Percentiles rank a stretch among this genome's conserved stretches.
These are phyloP conservation scores for Machimus atricapillus DNA, from an alignment of 2,888 invertebrate species.

Conservation along the genomic window DNA sequence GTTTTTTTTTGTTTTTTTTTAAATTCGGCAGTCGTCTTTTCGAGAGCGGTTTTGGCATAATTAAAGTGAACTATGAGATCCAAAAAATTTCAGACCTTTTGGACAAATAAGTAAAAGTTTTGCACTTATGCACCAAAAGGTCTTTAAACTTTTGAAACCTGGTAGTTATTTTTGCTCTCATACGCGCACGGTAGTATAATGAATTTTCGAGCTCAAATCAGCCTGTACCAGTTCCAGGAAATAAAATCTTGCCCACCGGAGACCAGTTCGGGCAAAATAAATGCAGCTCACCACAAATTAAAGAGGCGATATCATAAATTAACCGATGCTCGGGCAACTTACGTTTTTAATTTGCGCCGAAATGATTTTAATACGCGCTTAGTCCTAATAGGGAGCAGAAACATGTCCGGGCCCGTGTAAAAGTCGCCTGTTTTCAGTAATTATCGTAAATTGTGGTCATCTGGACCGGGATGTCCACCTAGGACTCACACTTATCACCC, in stretches of 20 bases:
- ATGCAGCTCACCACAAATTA: not conserved
- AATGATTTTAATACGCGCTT: not conserved
- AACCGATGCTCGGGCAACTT: not conserved
- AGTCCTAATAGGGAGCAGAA: not conserved
- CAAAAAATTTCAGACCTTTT: too few relatives aligned
- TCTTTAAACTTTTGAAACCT: not conserved
- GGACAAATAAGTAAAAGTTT: too few relatives aligned
- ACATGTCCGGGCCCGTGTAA: not conserved
- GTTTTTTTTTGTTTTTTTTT: too few relatives aligned
- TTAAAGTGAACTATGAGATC: too few relatives aligned
- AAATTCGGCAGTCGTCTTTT: too few relatives aligned
- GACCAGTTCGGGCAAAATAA: not conserved
- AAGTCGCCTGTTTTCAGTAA: slow-evolving; percentile 4
- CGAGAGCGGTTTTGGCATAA: too few relatives aligned
- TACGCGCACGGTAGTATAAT: not conserved
- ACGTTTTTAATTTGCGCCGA: slow-evolving; percentile 25
- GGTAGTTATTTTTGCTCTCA: not conserved
- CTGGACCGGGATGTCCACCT: not conserved
- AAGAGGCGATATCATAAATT: slow-evolving; percentile 23
- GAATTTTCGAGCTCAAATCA: not conserved
- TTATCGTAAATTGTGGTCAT: slow-evolving; percentile 25
- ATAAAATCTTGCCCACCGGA: not conserved
- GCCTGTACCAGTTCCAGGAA: not conserved
- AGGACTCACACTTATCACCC: slow-evolving; percentile 27
- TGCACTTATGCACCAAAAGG: too few relatives aligned